phyloP scores from a whole-genome alignment of 2,797 vertebrate species.

The Sebastes matsubarae region DNA sequence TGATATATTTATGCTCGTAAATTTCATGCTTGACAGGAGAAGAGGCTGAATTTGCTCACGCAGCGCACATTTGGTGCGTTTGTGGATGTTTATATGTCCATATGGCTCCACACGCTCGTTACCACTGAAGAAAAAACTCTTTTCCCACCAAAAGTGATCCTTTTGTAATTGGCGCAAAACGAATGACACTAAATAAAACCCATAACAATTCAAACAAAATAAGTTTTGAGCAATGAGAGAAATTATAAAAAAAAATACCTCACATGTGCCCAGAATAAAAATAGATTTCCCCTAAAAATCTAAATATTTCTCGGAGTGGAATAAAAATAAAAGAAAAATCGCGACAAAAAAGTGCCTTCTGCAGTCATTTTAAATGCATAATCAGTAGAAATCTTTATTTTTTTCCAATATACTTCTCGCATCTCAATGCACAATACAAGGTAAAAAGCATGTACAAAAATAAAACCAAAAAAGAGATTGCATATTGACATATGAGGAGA shows the following conservation, averaged over 20 bases:
- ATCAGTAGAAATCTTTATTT: conserved; percentile 83
- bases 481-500: conserved; percentile 70
- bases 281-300: background rate
- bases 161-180: conserved; percentile 6
- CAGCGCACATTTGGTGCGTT: conserved; percentile 60
- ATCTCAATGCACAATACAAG: conserved; percentile 79
- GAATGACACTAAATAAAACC: background rate
- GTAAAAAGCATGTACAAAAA: conserved; percentile 83
- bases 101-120: conserved; percentile 36
- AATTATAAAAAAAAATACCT: background rate
- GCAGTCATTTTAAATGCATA: conserved; percentile 64
- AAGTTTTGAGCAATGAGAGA: background rate
- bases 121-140: background rate
- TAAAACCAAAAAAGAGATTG: conserved; percentile 70
- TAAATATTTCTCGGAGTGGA: background rate
- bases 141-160: conserved; percentile 11
- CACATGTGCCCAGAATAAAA: background rate
- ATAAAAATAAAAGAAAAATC: background rate
- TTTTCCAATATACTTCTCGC: conserved; percentile 80
- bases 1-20: background rate
- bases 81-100: conserved; percentile 46
- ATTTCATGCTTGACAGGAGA: background rate
- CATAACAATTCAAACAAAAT: background rate
- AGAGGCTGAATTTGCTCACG: conserved; percentile 7
- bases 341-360: conserved; percentile 12